A percentile compares a stretch with the other conserved stretches of the same genome.
Conservation (phyloP, 2,113 vertebrate genomes). For the Myocastor coypus region DNA sequence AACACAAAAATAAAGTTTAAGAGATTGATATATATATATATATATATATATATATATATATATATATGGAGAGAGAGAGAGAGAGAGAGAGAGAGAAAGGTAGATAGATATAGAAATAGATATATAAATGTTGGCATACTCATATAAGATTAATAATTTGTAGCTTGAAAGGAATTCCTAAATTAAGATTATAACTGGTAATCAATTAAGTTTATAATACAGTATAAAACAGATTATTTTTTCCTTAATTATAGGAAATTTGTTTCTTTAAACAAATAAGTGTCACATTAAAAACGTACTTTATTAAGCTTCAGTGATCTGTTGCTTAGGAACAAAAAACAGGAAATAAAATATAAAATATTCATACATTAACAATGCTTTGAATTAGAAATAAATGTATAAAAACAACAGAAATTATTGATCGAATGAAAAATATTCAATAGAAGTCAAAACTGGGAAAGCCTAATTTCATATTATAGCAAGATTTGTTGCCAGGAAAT, state of each 20-base stretch:
- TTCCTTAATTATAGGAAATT: not conserved
- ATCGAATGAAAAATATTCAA: not conserved
- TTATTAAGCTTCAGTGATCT: not conserved
- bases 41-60: too few species aligned
- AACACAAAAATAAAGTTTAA: too few species aligned
- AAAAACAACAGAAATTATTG: not conserved
- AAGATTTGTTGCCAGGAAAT: not conserved
- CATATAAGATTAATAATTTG: not conserved
- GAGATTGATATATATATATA: too few species aligned
- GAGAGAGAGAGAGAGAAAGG: too few species aligned
- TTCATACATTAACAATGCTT: not conserved
- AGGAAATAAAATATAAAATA: conserved; percentile 6
- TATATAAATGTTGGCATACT: too few species aligned
- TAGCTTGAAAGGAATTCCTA: conserved; percentile 26
- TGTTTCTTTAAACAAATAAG: conserved; percentile 13
- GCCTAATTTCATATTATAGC: not conserved
- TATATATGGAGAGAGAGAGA: too few species aligned
- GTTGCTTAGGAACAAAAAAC: not conserved
- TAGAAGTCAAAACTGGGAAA: not conserved
- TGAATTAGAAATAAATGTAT: conserved; percentile 6
- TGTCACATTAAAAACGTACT: not conserved
- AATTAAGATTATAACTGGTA: not conserved
- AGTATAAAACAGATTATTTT: not conserved
- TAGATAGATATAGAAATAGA: too few species aligned
- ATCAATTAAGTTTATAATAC: not conserved